Evolutionary conservation across 2,113 vertebrate genomes (phyloP).

Genomic region (Anarrhichthys ocellatus): DNA sequence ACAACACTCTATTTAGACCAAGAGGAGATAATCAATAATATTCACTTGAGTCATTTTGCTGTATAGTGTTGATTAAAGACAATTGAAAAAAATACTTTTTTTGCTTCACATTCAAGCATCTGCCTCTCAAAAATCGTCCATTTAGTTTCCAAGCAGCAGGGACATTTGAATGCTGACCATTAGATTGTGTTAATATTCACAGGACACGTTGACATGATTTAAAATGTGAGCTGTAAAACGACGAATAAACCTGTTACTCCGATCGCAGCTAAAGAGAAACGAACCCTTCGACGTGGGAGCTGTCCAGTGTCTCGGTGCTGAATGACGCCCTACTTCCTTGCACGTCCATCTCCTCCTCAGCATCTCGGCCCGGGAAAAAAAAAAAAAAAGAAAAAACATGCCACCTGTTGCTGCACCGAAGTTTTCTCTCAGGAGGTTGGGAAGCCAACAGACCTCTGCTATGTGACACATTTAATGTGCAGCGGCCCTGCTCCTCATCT

Average conservation of each 20-base stretch:
- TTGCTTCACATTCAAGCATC: conserved; percentile 22
- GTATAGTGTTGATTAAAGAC: conserved; percentile 15
- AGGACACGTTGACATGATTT: background rate
- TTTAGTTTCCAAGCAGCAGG: conserved; percentile 28
- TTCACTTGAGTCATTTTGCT: conserved; percentile 31
- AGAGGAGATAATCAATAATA: conserved; percentile 36
- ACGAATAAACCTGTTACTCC: conserved; percentile 14
- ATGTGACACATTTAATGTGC: conserved; percentile 7
- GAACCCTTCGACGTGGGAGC: conserved; percentile 75
- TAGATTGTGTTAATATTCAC: conserved; percentile 26
- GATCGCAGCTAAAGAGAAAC: conserved; percentile 21
- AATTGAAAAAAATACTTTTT: background rate
- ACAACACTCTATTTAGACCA: conserved; percentile 40
- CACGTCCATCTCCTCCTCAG: conserved; percentile 62
- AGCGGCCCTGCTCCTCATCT: conserved; percentile 1
- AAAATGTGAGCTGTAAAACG: background rate
- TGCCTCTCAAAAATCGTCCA: background rate
- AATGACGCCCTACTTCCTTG: conserved; percentile 81
- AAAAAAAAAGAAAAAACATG: conserved; percentile 61
- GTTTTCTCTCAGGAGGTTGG: conserved; percentile 75
- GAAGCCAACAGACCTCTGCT: conserved; percentile 40
- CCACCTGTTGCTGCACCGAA: conserved; percentile 87
- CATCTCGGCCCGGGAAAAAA: conserved; percentile 65
- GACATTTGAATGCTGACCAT: conserved; percentile 12
- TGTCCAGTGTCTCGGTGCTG: conserved; percentile 83